Percentiles rank a stretch among this genome's conserved stretches.
These are phyloP conservation scores for Strigops habroptila DNA, from an alignment of 2,113 vertebrate species.

Conservation along the genomic window DNA sequence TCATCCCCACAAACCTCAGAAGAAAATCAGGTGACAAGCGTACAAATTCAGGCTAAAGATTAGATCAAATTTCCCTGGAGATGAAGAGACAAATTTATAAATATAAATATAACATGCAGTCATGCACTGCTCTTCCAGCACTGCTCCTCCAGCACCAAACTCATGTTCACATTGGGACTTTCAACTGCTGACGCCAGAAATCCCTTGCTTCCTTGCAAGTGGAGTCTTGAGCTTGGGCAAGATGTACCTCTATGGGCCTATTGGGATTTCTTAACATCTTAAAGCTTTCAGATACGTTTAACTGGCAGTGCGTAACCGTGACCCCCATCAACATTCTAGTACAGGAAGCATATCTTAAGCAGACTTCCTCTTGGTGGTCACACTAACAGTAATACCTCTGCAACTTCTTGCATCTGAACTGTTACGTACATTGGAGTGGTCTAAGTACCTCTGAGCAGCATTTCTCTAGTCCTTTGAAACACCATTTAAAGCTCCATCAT, in stretches of 20 bases:
- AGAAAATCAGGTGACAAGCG: background rate
- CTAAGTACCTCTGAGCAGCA: background rate
- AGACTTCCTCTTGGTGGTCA: background rate
- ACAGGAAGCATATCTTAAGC: background rate
- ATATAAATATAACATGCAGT: accelerated
- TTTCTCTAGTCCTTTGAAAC: background rate
- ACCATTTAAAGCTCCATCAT: background rate
- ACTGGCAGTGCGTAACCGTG: background rate
- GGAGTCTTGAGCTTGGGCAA: background rate
- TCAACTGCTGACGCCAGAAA: background rate
- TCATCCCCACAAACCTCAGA: background rate
- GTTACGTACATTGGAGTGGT: accelerated
- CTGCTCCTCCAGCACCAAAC: background rate
- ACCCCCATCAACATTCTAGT: background rate
- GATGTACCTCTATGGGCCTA: background rate
- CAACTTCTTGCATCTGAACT: background rate
- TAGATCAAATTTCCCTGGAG: background rate
- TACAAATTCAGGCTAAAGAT: background rate
- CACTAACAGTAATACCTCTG: accelerated
- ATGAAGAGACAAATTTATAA: background rate
- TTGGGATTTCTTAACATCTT: background rate
- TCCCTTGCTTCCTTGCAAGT: background rate
- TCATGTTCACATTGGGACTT: accelerated
- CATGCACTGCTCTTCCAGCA: background rate
- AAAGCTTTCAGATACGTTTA: background rate